phyloP scores from a whole-genome alignment of 2,888 invertebrate genomes.

The Ligdia adustata region DNA sequence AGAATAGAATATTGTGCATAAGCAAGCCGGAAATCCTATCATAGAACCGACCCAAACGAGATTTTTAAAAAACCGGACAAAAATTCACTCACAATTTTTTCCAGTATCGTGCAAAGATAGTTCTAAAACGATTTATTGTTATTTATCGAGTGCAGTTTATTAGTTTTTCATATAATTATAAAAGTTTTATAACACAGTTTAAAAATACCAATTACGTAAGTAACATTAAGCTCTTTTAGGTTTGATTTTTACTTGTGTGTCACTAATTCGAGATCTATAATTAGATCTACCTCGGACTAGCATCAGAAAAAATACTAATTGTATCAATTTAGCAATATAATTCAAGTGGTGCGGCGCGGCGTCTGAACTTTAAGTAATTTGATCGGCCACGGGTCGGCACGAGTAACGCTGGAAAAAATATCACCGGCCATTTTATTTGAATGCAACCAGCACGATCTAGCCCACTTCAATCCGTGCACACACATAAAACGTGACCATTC shows the following conservation, averaged over 20 bases:
- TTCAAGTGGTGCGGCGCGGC: neutral
- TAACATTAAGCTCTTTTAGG: too few species aligned
- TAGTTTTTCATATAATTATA: too few species aligned
- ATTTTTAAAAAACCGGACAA: conserved; percentile 27
- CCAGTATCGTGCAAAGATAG: conserved; percentile 14
- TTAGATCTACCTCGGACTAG: neutral
- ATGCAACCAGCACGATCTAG: conserved; percentile 63
- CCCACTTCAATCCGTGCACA: conserved; percentile 64
- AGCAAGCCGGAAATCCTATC: conserved; percentile 32
- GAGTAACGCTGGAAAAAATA: conserved; percentile 49
- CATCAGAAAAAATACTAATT: conserved; percentile 1
- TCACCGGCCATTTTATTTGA: conserved; percentile 48
- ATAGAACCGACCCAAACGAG: conserved; percentile 28
- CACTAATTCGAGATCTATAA: neutral
- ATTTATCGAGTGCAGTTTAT: too few species aligned
- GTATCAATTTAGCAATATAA: conserved; percentile 1
- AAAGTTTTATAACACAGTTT: too few species aligned
- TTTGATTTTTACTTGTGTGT: neutral
- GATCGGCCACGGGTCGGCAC: conserved; percentile 48
- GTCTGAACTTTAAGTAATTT: conserved; percentile 60
- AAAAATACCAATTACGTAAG: too few species aligned
- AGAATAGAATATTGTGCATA: too few species aligned
- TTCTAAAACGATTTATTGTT: conserved; percentile 3
- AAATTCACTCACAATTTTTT: conserved; percentile 24
- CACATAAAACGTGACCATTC: conserved; percentile 75